phyloP scores from a whole-genome alignment of 1,140 invertebrate genomes.

The Archivesica marissinica region DNA sequence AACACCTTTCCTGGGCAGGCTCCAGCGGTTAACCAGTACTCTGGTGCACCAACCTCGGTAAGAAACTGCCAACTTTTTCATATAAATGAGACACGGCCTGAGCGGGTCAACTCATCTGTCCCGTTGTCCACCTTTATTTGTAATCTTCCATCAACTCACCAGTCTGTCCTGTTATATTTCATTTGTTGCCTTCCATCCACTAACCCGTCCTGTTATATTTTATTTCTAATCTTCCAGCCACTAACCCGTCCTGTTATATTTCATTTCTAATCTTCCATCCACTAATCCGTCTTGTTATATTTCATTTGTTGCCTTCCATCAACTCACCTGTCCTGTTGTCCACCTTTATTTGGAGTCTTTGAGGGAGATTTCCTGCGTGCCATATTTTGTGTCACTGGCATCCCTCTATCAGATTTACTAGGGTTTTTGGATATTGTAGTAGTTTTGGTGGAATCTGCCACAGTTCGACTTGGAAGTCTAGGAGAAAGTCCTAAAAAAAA shows the following conservation, averaged over 20 bases:
- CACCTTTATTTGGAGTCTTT: constrained; percentile 62
- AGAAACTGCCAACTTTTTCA: too few relatives aligned
- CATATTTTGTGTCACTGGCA: background rate
- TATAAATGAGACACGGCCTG: too few relatives aligned
- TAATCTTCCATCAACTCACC: background rate
- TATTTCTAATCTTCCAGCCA: background rate
- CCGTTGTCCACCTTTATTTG: too few relatives aligned
- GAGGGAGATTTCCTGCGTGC: constrained; percentile 59
- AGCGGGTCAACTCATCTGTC: too few relatives aligned
- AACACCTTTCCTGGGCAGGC: too few relatives aligned
- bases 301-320: background rate
- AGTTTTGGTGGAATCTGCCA: constrained; percentile 16
- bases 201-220: background rate
- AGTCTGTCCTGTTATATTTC: background rate
- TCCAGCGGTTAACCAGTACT: too few relatives aligned
- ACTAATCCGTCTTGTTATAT: background rate
- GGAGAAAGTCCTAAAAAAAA: constrained; percentile 2
- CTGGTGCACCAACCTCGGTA: too few relatives aligned
- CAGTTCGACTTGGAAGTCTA: background rate
- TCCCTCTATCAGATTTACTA: constrained; percentile 3
- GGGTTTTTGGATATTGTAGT: constrained; percentile 3
- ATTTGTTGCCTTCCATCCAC: background rate
- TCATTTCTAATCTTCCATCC: background rate
- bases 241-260: background rate
- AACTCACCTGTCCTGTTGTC: constrained; percentile 46